Conservation (phyloP, 2,797 vertebrate genomes). For the Poecilia picta region DNA sequence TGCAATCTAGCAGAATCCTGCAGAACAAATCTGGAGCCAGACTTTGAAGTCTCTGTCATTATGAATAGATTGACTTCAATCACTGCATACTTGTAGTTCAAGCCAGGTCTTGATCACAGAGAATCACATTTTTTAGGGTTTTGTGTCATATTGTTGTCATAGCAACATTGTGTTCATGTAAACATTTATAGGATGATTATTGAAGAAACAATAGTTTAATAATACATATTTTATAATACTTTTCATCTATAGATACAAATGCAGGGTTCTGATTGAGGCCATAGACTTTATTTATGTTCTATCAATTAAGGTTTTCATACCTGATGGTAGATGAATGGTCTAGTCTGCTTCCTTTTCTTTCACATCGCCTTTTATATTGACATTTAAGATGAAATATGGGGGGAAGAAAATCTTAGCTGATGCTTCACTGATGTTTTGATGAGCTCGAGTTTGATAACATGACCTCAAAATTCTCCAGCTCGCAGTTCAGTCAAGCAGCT, state of each 20-base stretch:
- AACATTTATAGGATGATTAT: background rate
- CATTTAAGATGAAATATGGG: too few species aligned
- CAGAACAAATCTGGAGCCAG: conserved; percentile 22
- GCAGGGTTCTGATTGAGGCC: background rate
- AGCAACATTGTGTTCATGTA: background rate
- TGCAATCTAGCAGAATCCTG: conserved; percentile 21
- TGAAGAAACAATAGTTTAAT: background rate
- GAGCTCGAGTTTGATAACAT: background rate
- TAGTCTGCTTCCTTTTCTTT: too few species aligned
- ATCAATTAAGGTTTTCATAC: background rate
- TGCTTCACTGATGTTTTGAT: background rate
- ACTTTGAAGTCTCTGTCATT: conserved; percentile 12
- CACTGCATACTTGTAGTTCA: conserved; percentile 15
- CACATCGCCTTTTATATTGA: background rate
- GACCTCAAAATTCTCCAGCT: background rate
- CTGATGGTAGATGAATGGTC: background rate
- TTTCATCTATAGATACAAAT: background rate
- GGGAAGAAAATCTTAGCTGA: too few species aligned
- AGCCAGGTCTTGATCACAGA: background rate
- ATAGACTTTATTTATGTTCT: background rate
- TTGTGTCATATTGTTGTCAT: background rate
- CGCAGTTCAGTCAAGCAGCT: background rate
- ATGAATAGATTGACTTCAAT: conserved; percentile 29
- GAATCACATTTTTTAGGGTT: background rate
- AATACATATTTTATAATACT: background rate